phyloP scores from a whole-genome alignment of 1,140 invertebrate genomes.

The Mycetomoellerius zeteki region DNA sequence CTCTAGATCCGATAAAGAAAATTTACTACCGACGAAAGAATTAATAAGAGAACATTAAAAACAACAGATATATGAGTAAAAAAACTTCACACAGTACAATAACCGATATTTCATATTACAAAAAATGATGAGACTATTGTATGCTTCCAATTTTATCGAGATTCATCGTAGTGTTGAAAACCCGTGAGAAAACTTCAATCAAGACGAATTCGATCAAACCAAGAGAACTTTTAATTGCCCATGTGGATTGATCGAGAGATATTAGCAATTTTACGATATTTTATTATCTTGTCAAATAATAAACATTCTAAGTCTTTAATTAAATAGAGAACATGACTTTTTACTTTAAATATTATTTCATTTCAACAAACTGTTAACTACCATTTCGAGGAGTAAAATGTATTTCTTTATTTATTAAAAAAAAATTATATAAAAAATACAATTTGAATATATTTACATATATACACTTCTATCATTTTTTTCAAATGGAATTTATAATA shows the following conservation, averaged over 20 bases:
- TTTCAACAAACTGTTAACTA: background rate
- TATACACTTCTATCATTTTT: background rate
- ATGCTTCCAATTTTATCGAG: constrained; percentile 20
- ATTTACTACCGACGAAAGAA: background rate
- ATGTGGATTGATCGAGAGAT: background rate
- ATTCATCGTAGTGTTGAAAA: constrained; percentile 2
- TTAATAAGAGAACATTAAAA: constrained; percentile 19
- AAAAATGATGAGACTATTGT: constrained; percentile 24
- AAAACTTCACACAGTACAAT: constrained; percentile 18
- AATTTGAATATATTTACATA: background rate
- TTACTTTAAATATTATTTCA: constrained; percentile 2
- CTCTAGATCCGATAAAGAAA: constrained; percentile 34
- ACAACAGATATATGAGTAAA: background rate
- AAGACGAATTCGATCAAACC: constrained; percentile 21
- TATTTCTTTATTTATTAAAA: background rate
- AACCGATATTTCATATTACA: constrained; percentile 24
- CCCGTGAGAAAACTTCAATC: constrained; percentile 7
- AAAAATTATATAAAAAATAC: background rate
- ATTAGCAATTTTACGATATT: background rate
- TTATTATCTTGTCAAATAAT: constrained; percentile 3
- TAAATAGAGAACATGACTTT: background rate
- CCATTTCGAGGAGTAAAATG: background rate
- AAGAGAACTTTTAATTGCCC: constrained; percentile 27
- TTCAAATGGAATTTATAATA: constrained; percentile 8
- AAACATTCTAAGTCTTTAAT: constrained; percentile 1